These are phyloP conservation scores for Isurus oxyrinchus DNA, from an alignment of 2,113 vertebrate species.

Conservation along the genomic window DNA sequence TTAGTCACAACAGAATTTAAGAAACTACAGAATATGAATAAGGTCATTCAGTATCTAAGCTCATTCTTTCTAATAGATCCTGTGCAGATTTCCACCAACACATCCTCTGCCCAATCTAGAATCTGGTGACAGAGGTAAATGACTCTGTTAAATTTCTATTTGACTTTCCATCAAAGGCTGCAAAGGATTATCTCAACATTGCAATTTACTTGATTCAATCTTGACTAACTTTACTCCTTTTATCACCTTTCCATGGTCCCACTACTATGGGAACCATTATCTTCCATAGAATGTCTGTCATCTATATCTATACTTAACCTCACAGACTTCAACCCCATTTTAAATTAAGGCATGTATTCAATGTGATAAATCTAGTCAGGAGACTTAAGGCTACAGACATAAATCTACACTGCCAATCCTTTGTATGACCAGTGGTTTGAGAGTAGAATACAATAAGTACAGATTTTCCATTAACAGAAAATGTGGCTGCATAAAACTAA, in stretches of 20 bases:
- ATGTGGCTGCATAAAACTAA: not conserved
- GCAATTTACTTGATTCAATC: not conserved
- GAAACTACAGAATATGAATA: not conserved
- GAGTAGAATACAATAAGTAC: not conserved
- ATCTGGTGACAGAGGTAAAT: not conserved
- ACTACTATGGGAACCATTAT: not conserved
- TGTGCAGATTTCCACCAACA: not conserved
- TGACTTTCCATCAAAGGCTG: not conserved
- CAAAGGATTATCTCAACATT: not conserved
- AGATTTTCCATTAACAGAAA: not conserved
- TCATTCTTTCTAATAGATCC: not conserved
- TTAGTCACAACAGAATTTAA: not conserved
- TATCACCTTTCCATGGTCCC: not conserved
- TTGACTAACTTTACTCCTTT: not conserved
- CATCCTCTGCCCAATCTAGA: not conserved
- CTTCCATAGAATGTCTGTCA: not conserved
- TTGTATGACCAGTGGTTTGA: not conserved
- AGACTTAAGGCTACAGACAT: not conserved
- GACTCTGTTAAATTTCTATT: not conserved
- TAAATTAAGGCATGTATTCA: not conserved
- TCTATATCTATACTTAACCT: not conserved
- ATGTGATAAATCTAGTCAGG: not conserved
- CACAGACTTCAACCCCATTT: not conserved
- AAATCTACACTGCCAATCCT: not conserved
- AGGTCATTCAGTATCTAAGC: not conserved